Conservation (phyloP, 2,113 vertebrate genomes). For the Sterrhoptilus dennistouni region DNA sequence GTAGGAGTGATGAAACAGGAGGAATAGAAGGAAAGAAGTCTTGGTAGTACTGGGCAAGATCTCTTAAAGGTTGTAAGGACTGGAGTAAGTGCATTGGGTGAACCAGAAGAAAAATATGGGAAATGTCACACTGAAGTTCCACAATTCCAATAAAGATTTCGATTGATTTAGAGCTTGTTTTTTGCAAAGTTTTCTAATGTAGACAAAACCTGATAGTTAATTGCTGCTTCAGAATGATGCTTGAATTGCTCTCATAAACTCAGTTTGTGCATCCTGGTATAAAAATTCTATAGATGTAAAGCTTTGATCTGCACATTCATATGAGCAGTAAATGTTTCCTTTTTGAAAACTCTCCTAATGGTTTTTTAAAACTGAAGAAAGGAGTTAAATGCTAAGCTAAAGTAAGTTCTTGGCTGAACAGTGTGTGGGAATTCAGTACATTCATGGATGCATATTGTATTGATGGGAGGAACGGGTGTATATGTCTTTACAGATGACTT, state of each 20-base stretch:
- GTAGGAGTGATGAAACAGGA: neutral
- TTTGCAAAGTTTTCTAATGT: neutral
- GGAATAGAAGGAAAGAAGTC: neutral
- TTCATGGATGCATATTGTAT: neutral
- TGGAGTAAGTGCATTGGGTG: neutral
- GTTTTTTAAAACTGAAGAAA: neutral
- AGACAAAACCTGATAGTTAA: neutral
- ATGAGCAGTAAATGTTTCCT: neutral
- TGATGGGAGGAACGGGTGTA: neutral
- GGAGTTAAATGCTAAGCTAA: slow-evolving; percentile 4
- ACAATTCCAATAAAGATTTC: neutral
- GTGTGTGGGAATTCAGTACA: neutral
- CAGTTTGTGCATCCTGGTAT: neutral
- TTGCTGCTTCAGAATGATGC: neutral
- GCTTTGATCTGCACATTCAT: neutral
- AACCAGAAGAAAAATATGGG: neutral
- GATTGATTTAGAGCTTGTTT: neutral
- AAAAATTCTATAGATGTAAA: neutral
- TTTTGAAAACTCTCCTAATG: neutral
- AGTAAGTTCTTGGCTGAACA: slow-evolving; percentile 17
- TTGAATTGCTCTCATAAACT: neutral
- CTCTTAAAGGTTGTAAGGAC: neutral
- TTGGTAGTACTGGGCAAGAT: neutral
- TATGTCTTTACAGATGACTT: neutral
- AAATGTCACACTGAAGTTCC: neutral